Evolutionary conservation across 2,797 vertebrate species (phyloP).

Genomic region (Odontamblyopus lacepedii): DNA sequence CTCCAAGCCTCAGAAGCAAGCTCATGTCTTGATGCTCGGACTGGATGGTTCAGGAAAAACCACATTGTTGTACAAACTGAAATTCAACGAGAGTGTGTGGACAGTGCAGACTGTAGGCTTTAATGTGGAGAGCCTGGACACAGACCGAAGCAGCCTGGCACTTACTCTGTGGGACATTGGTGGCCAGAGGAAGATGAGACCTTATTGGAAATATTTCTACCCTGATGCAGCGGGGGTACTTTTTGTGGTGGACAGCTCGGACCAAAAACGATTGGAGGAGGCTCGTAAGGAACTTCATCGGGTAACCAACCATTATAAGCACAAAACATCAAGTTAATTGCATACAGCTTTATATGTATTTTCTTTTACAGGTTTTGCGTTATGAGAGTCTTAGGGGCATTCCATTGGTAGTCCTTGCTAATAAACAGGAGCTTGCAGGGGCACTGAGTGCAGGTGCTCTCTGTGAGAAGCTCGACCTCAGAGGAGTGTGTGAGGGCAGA

Average conservation of each 20-base stretch:
- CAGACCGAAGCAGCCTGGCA: conserved; percentile 47
- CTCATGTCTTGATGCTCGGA: conserved; percentile 86
- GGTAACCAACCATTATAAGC: conserved; percentile 46
- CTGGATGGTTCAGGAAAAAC: conserved; percentile 88
- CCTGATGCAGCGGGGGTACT: conserved; percentile 80
- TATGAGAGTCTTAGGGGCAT: conserved; percentile 74
- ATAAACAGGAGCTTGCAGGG: conserved; percentile 91
- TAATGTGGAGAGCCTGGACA: conserved; percentile 89
- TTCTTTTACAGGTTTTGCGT: conserved; percentile 66
- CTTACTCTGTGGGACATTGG: conserved; percentile 93
- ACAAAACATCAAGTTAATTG: background rate
- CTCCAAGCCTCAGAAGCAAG: conserved; percentile 75
- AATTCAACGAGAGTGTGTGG: conserved; percentile 78
- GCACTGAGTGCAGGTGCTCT: conserved; percentile 81
- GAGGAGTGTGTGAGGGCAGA: conserved; percentile 80
- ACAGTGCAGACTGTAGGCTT: conserved; percentile 89
- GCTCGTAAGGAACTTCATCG: conserved; percentile 82
- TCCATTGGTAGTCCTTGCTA: conserved; percentile 88
- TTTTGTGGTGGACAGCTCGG: conserved; percentile 86
- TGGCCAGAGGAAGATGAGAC: conserved; percentile 85
- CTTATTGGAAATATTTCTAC: conserved; percentile 84
- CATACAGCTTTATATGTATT: background rate
- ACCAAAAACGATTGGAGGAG: conserved; percentile 78
- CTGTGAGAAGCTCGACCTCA: conserved; percentile 81
- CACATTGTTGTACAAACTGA: conserved; percentile 88